phyloP scores from a whole-genome alignment of 2,888 invertebrate genomes.

The Luperina testacea region DNA sequence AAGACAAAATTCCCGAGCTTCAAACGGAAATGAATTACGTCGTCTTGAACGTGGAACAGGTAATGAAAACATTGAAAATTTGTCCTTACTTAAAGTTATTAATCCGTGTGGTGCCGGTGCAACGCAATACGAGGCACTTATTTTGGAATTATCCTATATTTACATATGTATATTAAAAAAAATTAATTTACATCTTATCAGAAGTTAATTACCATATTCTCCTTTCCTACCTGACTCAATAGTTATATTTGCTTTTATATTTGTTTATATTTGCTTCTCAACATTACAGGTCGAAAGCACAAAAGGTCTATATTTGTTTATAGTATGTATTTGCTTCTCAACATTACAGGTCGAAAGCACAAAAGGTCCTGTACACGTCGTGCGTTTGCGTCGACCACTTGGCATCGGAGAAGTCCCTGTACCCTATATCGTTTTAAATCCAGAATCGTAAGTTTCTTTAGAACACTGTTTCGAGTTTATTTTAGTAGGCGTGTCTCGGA shows the following conservation, averaged over 20 bases:
- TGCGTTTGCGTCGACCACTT: slow-evolving; percentile 77
- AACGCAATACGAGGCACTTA: neutral
- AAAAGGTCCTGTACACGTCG: slow-evolving; percentile 75
- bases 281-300: no score
- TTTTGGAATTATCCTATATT: neutral
- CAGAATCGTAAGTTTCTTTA: slow-evolving; percentile 69
- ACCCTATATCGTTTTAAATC: slow-evolving; percentile 72
- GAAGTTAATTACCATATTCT: neutral
- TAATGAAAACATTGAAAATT: slow-evolving; percentile 69
- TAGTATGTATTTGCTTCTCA: neutral
- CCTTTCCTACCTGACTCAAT: neutral
- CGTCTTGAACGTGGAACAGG: slow-evolving; percentile 93
- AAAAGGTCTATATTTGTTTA: no score
- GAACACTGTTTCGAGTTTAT: neutral
- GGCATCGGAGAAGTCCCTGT: slow-evolving; percentile 74
- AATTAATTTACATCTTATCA: neutral
- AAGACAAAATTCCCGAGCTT: slow-evolving; percentile 88
- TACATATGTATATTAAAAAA: neutral
- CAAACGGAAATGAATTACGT: slow-evolving; percentile 95
- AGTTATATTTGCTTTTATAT: neutral
- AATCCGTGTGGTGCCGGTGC: neutral
- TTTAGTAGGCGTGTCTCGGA: neutral
- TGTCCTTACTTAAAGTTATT: neutral
- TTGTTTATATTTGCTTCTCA: neutral
- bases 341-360: slow-evolving; percentile 74